Evolutionary conservation across 2,888 invertebrate species (phyloP).

Genomic region (Myopa testacea): DNA sequence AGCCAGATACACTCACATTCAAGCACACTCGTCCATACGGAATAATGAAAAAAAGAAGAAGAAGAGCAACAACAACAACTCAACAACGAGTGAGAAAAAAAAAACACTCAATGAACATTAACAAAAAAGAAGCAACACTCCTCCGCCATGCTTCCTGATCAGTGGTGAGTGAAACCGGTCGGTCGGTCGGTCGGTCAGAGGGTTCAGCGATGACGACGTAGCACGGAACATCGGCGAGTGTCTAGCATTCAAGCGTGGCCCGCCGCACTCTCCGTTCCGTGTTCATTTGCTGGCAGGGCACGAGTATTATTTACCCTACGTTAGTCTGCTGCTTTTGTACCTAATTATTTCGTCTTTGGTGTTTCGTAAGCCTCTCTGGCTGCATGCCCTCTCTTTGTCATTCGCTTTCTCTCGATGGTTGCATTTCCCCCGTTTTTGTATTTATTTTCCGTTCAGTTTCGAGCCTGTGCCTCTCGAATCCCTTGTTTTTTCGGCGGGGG

Average conservation of each 20-base stretch:
- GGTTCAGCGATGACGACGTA: neutral
- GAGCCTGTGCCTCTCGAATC: neutral
- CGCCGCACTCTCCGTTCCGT: neutral
- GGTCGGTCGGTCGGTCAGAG: neutral
- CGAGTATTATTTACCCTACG: slow-evolving; percentile 35
- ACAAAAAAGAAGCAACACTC: slow-evolving; percentile 10
- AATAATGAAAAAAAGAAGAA: neutral
- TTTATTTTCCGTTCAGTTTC: slow-evolving; percentile 10
- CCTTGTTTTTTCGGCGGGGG: neutral
- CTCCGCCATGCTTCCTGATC: neutral
- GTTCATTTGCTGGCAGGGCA: slow-evolving; percentile 44
- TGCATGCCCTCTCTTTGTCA: neutral
- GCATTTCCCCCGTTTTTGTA: neutral
- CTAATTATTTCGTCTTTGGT: slow-evolving; percentile 6
- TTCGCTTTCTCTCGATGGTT: neutral
- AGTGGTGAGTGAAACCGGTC: neutral
- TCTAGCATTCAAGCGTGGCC: neutral
- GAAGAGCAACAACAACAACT: slow-evolving; percentile 16
- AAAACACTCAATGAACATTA: slow-evolving; percentile 53
- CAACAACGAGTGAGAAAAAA: slow-evolving; percentile 46
- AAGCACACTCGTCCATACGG: slow-evolving; percentile 35
- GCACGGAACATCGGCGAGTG: neutral
- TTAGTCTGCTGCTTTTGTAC: slow-evolving; percentile 48
- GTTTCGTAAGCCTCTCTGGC: neutral
- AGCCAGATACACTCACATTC: slow-evolving; percentile 22